A percentile compares a stretch with the other conserved stretches of the same genome.
Evolutionary conservation across 1,140 invertebrate genomes (phyloP).

Genomic region (Maniola jurtina): DNA sequence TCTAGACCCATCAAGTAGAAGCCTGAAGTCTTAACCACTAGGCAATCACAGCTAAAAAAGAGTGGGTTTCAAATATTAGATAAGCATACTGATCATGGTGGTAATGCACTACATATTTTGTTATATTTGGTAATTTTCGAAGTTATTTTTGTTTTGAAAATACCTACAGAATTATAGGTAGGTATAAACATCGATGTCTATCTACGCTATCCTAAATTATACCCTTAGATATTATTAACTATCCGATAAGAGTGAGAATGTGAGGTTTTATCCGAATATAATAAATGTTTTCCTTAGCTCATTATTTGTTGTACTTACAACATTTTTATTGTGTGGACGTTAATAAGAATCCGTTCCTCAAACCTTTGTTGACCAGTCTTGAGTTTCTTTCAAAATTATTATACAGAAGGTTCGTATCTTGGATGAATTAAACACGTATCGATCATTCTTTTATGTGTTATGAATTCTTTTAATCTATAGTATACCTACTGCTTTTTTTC

Average conservation of each 20-base stretch:
- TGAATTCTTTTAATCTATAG: not conserved
- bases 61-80: too few species aligned
- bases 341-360: not conserved
- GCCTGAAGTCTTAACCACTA: too few species aligned
- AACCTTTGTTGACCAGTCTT: slow-evolving; percentile 4
- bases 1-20: too few species aligned
- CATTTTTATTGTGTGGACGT: not conserved
- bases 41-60: too few species aligned
- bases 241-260: too few species aligned
- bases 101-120: too few species aligned
- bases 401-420: slow-evolving; percentile 5
- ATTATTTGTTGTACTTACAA: not conserved
- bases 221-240: not conserved
- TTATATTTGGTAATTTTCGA: too few species aligned
- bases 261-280: too few species aligned
- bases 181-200: not conserved
- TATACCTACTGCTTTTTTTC: not conserved
- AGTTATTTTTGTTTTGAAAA: too few species aligned
- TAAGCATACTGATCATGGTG: too few species aligned
- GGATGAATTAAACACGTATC: too few species aligned
- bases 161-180: too few species aligned
- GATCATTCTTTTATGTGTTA: slow-evolving; percentile 4
- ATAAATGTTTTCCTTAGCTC: not conserved
- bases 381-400: slow-evolving; percentile 16
- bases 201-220: not conserved